Percentiles rank a stretch among this genome's conserved stretches.
Conservation (phyloP, 2,888 invertebrate genomes). For the Drosophila lacicola region DNA sequence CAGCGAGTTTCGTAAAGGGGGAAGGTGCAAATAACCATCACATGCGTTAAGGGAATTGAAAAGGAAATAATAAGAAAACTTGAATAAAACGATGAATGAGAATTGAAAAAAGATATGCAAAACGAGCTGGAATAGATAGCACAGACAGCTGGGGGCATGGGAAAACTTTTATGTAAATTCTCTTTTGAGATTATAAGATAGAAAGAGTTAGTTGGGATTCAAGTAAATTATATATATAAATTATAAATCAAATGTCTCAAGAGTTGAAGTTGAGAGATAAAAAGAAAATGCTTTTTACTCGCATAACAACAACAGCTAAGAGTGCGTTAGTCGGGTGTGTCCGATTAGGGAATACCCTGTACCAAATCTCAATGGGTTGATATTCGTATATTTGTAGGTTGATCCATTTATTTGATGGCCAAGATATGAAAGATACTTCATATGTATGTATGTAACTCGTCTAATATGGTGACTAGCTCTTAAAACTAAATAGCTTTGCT, state of each 20-base stretch:
- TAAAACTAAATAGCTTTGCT: too few relatives aligned
- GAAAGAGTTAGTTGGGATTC: background rate
- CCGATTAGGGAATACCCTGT: too few relatives aligned
- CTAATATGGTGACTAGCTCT: too few relatives aligned
- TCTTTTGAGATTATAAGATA: slow-evolving; percentile 25
- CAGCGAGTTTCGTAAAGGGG: background rate
- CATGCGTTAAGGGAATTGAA: slow-evolving; percentile 31
- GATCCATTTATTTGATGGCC: too few relatives aligned
- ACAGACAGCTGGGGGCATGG: slow-evolving; percentile 20
- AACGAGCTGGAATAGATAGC: slow-evolving; percentile 35
- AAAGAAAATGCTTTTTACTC: background rate
- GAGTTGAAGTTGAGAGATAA: slow-evolving; percentile 5
- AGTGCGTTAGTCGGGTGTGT: too few relatives aligned
- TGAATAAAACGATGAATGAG: slow-evolving; percentile 21
- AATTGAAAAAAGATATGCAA: slow-evolving; percentile 47
- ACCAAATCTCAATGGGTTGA: too few relatives aligned
- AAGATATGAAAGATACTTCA: too few relatives aligned
- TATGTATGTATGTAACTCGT: too few relatives aligned
- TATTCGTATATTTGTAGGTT: too few relatives aligned
- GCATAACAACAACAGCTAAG: background rate
- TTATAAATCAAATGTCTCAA: slow-evolving; percentile 23
- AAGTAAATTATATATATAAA: slow-evolving; percentile 25
- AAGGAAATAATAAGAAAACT: slow-evolving; percentile 17
- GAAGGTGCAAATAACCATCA: slow-evolving; percentile 9
- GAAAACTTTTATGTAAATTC: slow-evolving; percentile 36